phyloP scores from a whole-genome alignment of 2,797 vertebrate species.

The Picus viridis region DNA sequence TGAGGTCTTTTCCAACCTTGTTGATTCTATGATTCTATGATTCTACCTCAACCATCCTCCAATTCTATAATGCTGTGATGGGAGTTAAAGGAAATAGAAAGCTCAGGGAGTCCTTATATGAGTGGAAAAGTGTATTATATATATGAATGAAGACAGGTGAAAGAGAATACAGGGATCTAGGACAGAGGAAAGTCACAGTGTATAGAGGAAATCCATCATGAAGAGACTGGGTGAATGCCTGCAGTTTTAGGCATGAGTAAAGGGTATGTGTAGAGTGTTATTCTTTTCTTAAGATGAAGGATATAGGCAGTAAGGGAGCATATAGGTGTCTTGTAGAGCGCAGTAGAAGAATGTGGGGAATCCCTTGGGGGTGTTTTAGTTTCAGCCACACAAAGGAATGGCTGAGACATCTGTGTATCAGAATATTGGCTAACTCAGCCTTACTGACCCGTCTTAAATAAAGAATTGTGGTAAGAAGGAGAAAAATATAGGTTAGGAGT shows the following conservation, averaged over 20 bases:
- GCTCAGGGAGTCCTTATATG: background rate
- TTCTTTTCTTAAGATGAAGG: background rate
- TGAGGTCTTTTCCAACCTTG: too few relatives aligned
- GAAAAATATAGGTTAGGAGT: background rate
- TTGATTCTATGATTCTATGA: too few relatives aligned
- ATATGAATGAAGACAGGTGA: background rate
- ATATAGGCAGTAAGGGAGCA: background rate
- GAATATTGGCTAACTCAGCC: background rate
- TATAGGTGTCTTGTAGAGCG: rapidly evolving
- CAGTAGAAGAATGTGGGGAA: background rate
- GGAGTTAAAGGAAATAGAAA: background rate
- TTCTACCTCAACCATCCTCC: background rate
- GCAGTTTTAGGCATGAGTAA: background rate
- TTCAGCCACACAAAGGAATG: background rate
- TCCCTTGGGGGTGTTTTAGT: rapidly evolving
- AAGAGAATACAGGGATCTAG: background rate
- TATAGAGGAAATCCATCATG: background rate
- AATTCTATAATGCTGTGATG: background rate
- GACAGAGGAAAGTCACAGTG: background rate
- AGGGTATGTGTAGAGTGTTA: background rate
- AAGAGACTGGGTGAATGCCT: background rate
- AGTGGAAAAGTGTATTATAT: background rate
- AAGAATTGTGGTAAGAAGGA: background rate
- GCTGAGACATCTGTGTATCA: background rate
- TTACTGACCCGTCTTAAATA: background rate